Evolutionary conservation across 2,888 invertebrate species (phyloP), one percentile per base, ranked within the genome.

Genomic region (Diplolepis rosae): DNA sequence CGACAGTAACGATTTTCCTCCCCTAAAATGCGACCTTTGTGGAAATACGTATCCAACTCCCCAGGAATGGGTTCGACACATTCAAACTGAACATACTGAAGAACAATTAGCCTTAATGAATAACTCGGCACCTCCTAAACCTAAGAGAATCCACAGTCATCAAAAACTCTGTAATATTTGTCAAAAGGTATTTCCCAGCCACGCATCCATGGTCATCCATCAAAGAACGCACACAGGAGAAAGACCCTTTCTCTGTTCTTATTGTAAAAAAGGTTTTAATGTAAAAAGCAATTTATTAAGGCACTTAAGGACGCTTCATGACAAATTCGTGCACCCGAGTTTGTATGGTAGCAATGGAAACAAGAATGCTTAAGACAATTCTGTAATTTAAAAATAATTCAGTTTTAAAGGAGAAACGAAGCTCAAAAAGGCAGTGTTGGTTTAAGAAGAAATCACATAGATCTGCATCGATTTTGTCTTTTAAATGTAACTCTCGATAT

Each of bases 51-150:
- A 89, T 90, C 92, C 93, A 52, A 95, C 95, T 73, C 95, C 96
- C 0, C 95, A 93, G 22, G 95, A 95, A 89, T 96, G 96, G 96
- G 96, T 96, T 54, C 93, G 95, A 4, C 96, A 96, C 85, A 94
- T 96, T 85, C 95, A 95, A 87, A 94, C 92, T 85, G 93, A 94
- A 35, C 96, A 96, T 88, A 95, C 95, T 0, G 95, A 95, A 86
- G 92, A 91, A 74, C 95, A 95, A 90, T 90, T 95, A 89, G 94
- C 95, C 86, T 90, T 94, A 87, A 94, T 93, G 90, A 94, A 94
- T 90, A 93, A 92, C 88, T 92, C 92, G 87, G 91, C 91, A 84
- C 92, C 93, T 85, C 92, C 92, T 85, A 92, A 91, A 89, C 88
- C 88, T 30, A 89, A 88, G 70, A 84, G 88, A 77, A 87, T 88